Base-by-base conservation (phyloP, 2,797 vertebrate species). In the Prunella strophiata region DNA sequence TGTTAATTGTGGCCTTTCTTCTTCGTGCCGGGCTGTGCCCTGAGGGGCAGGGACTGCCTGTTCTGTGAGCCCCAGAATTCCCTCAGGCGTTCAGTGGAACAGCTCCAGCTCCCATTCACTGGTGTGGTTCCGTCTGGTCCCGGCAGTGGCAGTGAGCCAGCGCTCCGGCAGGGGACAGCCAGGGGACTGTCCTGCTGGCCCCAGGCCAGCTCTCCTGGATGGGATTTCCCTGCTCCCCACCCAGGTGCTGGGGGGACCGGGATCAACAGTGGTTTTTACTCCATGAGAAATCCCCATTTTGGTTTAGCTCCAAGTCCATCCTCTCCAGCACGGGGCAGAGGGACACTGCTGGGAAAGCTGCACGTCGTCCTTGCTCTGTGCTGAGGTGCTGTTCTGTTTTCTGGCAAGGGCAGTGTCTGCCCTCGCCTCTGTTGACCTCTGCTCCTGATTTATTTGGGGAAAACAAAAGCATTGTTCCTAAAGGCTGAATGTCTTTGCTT, bases 1-100 rank as follows among this genome's bases (percentile, higher is more conserved):
- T 87, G 17, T 96, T 97, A 97, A 97, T 92, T 89, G 83, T 47
- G 78, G 83, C 95, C 91, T 96, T 96, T 96, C 79, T 93, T 94
- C 92, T 93, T 87, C 34, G 9, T 34, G 7, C 62, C 85, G 62
- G 43, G 48, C 62, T 70, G 88, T 89, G 90, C 95, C 94, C 92
- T 93, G 59, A 91, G 55, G 77, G 91, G 93, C 93, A 93, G 87
- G 95, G 92, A 95, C 96, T 92, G 62, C 47, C 52, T 94, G 96
- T 97, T 96, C 95, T 90, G 66, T 81, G 85, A 90, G 73, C 80
- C 48, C 91, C 72, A 19, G 95, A 93, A 88, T 94, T 94, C 96
- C 91, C 92, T 94, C 34, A 54, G 88, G 76, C 59, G 4, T 72
- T 85, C 57, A 94, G 76, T 75, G 63, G 61, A 93, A 62, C 20